phyloP scores from a whole-genome alignment of 1,140 invertebrate genomes.

The Cotesia typhae region DNA sequence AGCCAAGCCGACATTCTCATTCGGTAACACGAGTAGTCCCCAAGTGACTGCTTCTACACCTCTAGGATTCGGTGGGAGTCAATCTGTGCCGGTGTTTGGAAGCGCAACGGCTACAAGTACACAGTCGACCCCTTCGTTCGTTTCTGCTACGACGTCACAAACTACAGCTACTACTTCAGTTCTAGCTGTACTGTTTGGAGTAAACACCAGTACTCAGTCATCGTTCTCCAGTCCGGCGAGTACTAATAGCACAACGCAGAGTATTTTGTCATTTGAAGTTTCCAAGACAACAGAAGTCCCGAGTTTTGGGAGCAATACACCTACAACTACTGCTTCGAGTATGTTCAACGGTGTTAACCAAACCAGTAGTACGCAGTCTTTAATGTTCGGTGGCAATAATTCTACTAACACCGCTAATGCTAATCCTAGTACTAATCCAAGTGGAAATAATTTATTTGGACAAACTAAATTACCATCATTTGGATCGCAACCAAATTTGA shows the following conservation, averaged over 20 bases:
- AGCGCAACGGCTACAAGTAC: conserved; percentile 2
- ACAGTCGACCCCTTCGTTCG: neutral
- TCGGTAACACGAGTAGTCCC: conserved; percentile 20
- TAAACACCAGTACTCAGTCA: neutral
- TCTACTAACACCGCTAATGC: too few species aligned
- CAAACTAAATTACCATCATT: conserved; percentile 25
- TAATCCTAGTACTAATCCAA: too few species aligned
- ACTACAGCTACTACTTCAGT: conserved; percentile 5
- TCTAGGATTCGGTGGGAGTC: neutral
- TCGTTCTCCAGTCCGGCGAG: conserved; percentile 21
- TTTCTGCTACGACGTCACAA: conserved; percentile 13
- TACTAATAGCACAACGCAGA: conserved; percentile 6
- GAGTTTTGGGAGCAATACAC: conserved; percentile 25
- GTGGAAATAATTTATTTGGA: conserved; percentile 19
- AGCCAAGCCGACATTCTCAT: conserved; percentile 40
- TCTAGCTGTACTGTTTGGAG: conserved; percentile 22
- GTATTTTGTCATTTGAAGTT: conserved; percentile 22
- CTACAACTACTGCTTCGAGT: conserved; percentile 25
- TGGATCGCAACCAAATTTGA: conserved; percentile 15
- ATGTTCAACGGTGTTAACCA: conserved; percentile 30
- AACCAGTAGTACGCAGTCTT: conserved; percentile 27
- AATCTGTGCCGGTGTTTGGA: neutral
- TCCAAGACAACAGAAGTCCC: neutral
- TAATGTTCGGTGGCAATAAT: conserved; percentile 16
- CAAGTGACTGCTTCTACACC: conserved; percentile 9